Conservation (phyloP, 2,888 invertebrate species). For the Scelioninae gen. 1 region DNA sequence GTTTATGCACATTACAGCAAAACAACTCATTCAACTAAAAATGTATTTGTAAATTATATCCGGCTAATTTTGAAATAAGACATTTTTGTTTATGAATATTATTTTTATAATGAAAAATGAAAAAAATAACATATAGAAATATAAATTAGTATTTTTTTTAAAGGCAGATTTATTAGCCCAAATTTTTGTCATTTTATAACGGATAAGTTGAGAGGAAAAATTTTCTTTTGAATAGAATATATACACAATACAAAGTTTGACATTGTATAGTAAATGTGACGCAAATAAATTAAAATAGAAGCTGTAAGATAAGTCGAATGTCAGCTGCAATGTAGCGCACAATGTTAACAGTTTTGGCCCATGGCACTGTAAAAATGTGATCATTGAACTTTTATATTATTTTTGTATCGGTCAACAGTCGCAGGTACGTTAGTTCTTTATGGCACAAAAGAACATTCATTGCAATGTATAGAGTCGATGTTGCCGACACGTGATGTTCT, state of each 20-base stretch:
- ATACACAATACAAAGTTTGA: too few species aligned
- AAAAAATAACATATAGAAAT: too few species aligned
- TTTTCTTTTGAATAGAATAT: too few species aligned
- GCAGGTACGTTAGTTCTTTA: constrained; percentile 87
- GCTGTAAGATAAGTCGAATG: neutral
- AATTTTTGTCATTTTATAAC: too few species aligned
- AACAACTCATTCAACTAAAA: neutral
- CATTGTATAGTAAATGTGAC: too few species aligned
- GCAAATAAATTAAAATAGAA: neutral
- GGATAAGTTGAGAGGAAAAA: too few species aligned
- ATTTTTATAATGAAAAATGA: neutral
- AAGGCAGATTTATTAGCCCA: too few species aligned
- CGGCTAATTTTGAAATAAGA: neutral
- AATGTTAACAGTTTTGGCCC: constrained; percentile 9
- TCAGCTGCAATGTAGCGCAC: neutral
- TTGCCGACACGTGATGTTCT: constrained; percentile 90
- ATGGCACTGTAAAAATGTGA: constrained; percentile 15
- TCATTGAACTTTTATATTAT: constrained; percentile 40
- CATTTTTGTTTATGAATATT: neutral
- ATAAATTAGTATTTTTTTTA: too few species aligned
- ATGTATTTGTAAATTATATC: too few species aligned
- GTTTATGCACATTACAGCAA: neutral
- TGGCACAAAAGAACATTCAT: constrained; percentile 86
- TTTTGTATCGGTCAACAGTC: constrained; percentile 83
- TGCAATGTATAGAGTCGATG: constrained; percentile 87